These are phyloP conservation scores for Esperia sulphurella DNA, from an alignment of 2,888 invertebrate genomes.

Conservation along the genomic window DNA sequence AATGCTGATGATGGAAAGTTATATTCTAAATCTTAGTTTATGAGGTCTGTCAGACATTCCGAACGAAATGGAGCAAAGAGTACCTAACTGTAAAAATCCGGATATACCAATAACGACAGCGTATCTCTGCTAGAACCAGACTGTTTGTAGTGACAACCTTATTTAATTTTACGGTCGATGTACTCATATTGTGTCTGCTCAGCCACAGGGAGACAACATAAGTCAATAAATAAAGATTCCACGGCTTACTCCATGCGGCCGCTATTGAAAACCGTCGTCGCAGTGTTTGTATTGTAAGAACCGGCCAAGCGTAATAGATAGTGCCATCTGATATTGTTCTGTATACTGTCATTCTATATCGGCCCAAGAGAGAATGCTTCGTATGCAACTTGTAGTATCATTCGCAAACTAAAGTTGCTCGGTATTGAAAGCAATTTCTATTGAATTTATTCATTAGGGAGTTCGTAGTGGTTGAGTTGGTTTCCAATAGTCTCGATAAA, in stretches of 20 bases:
- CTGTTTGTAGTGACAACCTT: not conserved
- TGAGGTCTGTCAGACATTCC: too few species aligned
- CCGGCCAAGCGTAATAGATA: not conserved
- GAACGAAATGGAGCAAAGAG: too few species aligned
- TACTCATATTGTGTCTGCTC: not conserved
- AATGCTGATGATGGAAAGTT: too few species aligned
- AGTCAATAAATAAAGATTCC: constrained; percentile 4
- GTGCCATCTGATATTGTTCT: not conserved
- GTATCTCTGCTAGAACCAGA: not conserved
- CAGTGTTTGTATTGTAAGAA: not conserved
- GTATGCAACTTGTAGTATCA: not conserved
- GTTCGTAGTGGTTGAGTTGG: not conserved
- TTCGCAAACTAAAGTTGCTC: not conserved
- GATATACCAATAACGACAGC: too few species aligned
- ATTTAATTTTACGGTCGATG: not conserved
- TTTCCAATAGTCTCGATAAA: not conserved
- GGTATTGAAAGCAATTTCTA: not conserved
- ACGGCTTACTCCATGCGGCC: constrained; percentile 1
- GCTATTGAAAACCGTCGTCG: not conserved
- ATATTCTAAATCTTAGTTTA: too few species aligned
- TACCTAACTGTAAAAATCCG: too few species aligned
- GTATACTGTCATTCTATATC: not conserved
- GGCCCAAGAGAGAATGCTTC: not conserved
- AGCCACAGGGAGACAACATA: not conserved
- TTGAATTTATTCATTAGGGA: constrained; percentile 1